phyloP scores from a whole-genome alignment of 2,888 invertebrate species.

The Drosophila mayaguana region DNA sequence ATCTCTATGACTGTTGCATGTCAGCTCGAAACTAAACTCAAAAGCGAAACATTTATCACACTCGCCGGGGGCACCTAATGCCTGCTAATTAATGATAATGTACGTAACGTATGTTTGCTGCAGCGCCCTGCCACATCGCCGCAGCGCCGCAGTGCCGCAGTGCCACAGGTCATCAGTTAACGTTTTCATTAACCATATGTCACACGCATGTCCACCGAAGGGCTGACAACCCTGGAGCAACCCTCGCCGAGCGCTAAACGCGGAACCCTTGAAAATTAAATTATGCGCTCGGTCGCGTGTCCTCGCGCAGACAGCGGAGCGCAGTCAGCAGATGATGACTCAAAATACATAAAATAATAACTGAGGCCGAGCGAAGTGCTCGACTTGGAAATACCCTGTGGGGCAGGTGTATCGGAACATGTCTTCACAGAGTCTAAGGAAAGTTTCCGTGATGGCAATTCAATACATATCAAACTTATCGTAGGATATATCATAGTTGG shows the following conservation, averaged over 20 bases:
- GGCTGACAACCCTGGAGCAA: conserved; percentile 27
- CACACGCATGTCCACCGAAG: conserved; percentile 70
- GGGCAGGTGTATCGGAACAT: too few relatives aligned
- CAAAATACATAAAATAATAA: conserved; percentile 67
- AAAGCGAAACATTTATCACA: conserved; percentile 47
- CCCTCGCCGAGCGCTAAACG: conserved; percentile 35
- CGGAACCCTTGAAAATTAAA: conserved; percentile 72
- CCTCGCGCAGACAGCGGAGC: conserved; percentile 26
- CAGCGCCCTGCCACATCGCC: conserved; percentile 13
- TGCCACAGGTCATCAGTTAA: conserved; percentile 71
- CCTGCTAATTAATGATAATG: conserved; percentile 62
- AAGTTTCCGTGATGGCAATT: neutral
- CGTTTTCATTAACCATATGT: conserved; percentile 81
- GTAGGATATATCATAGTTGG: neutral
- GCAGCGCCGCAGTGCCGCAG: conserved; percentile 7
- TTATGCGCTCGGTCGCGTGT: conserved; percentile 80
- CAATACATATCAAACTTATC: neutral
- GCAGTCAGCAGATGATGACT: conserved; percentile 66
- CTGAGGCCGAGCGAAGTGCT: too few relatives aligned
- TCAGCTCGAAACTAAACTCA: conserved; percentile 57
- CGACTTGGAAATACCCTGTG: neutral
- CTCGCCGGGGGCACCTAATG: conserved; percentile 35
- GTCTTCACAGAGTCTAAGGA: neutral
- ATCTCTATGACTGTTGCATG: conserved; percentile 64
- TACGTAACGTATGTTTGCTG: conserved; percentile 34